A percentile compares a stretch with the other conserved stretches of the same genome.
These are phyloP conservation scores for Eristalis pertinax DNA, from an alignment of 2,888 invertebrate species.

Conservation along the genomic window DNA sequence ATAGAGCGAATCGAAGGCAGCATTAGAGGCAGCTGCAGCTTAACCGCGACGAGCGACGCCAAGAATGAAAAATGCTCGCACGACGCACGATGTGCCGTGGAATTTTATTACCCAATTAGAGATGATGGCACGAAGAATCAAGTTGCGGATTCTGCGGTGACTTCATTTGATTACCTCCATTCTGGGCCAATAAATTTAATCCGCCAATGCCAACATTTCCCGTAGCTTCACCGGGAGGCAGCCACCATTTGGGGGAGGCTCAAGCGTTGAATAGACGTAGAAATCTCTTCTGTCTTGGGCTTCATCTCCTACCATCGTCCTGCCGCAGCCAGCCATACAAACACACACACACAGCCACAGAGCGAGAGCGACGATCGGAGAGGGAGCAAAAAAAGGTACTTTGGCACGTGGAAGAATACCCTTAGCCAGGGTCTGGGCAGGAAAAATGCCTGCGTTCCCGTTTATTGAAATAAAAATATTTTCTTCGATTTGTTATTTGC, in stretches of 20 bases:
- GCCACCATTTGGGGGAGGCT: neutral
- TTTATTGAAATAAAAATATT: constrained; percentile 67
- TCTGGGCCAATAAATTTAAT: constrained; percentile 70
- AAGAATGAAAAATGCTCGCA: constrained; percentile 41
- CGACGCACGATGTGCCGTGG: constrained; percentile 58
- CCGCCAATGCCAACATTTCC: constrained; percentile 63
- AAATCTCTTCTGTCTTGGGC: constrained; percentile 15
- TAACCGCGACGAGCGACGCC: constrained; percentile 17
- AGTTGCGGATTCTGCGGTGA: constrained; percentile 69
- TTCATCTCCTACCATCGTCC: neutral
- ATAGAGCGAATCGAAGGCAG: constrained; percentile 36
- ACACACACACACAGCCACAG: neutral
- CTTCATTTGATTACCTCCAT: constrained; percentile 71
- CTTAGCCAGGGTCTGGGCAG: constrained; percentile 8
- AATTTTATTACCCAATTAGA: constrained; percentile 72
- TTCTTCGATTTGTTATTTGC: constrained; percentile 69
- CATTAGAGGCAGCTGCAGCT: constrained; percentile 32
- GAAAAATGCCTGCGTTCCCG: constrained; percentile 27
- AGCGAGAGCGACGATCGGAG: too few relatives aligned
- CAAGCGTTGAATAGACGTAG: constrained; percentile 8
- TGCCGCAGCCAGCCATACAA: neutral
- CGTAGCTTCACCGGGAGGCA: constrained; percentile 3
- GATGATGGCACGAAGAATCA: constrained; percentile 70
- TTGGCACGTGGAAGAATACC: constrained; percentile 54
- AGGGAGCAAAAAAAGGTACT: constrained; percentile 50